phyloP scores from a whole-genome alignment of 2,888 invertebrate species.

The Eudemis profundana region DNA sequence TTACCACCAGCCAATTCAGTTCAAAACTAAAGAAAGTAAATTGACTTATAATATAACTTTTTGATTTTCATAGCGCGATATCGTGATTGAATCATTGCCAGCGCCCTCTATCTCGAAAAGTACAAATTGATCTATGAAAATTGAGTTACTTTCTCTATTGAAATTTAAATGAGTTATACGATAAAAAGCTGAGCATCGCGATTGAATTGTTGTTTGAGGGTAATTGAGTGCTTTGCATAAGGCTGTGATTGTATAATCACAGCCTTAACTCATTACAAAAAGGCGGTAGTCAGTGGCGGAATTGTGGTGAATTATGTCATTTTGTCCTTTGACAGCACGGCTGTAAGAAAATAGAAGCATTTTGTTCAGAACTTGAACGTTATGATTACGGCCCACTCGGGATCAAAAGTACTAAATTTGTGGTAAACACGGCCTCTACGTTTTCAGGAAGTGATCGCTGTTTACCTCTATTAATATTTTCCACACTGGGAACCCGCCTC shows the following conservation, averaged over 20 bases:
- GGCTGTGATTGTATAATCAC: background rate
- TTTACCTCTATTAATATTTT: too few relatives aligned
- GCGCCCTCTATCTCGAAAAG: slow-evolving; percentile 31
- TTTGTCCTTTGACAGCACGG: too few relatives aligned
- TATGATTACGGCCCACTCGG: too few relatives aligned
- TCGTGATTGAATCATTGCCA: slow-evolving; percentile 29
- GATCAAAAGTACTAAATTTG: too few relatives aligned
- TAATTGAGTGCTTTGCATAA: slow-evolving; percentile 24
- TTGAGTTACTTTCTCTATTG: slow-evolving; percentile 34
- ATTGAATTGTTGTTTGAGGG: slow-evolving; percentile 17
- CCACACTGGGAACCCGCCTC: too few relatives aligned
- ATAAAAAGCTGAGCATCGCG: slow-evolving; percentile 2
- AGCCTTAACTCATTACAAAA: slow-evolving; percentile 3
- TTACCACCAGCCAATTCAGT: background rate
- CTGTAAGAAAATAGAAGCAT: too few relatives aligned
- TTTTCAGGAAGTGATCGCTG: too few relatives aligned
- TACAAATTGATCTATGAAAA: slow-evolving; percentile 40
- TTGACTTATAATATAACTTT: background rate
- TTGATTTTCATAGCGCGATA: background rate
- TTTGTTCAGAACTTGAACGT: too few relatives aligned
- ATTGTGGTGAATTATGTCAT: background rate
- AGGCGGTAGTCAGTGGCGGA: background rate
- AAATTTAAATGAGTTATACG: slow-evolving; percentile 37
- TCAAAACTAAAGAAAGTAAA: background rate
- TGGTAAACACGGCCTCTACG: too few relatives aligned